A percentile compares a stretch with the other conserved stretches of the same genome.
phyloP scores from a whole-genome alignment of 2,888 invertebrate genomes.

The Protodeltote pygarga region DNA sequence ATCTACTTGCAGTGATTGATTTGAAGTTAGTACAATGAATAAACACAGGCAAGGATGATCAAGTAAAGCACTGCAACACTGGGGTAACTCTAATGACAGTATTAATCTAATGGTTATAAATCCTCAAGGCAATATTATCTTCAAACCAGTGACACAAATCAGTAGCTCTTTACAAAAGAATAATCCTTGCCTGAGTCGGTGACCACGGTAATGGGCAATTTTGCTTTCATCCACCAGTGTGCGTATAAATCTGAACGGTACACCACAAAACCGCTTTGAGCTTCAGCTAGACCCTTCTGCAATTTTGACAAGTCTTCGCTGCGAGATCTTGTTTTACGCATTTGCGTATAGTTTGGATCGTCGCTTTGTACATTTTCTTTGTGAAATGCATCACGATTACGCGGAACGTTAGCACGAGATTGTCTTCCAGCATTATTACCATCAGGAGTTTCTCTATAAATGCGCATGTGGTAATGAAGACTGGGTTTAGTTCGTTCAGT shows the following conservation, averaged over 20 bases:
- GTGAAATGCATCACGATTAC: constrained; percentile 71
- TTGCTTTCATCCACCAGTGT: constrained; percentile 97
- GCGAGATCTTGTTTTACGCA: constrained; percentile 75
- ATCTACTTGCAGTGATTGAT: constrained; percentile 78
- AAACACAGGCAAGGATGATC: constrained; percentile 88
- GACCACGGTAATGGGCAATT: constrained; percentile 89
- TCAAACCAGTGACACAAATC: constrained; percentile 86
- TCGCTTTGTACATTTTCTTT: constrained; percentile 60
- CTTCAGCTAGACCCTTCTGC: constrained; percentile 76
- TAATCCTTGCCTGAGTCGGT: constrained; percentile 88
- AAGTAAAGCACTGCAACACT: constrained; percentile 87
- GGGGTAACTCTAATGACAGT: constrained; percentile 81
- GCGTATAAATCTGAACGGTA: constrained; percentile 95
- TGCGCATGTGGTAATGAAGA: constrained; percentile 84
- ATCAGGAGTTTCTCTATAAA: constrained; percentile 75
- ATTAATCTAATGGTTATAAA: constrained; percentile 85
- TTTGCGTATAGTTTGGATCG: constrained; percentile 53
- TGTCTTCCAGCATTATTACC: constrained; percentile 57
- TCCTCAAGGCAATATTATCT: constrained; percentile 85
- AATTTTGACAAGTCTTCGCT: constrained; percentile 82
- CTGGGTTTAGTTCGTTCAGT: constrained; percentile 81
- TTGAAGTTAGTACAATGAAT: constrained; percentile 83
- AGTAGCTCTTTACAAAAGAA: constrained; percentile 86
- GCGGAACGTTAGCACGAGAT: constrained; percentile 67
- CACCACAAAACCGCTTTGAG: constrained; percentile 83